A percentile compares a stretch with the other conserved stretches of the same genome.
Evolutionary conservation across 2,888 invertebrate genomes (phyloP).

Genomic region (Hydrotaea cyrtoneurina): DNA sequence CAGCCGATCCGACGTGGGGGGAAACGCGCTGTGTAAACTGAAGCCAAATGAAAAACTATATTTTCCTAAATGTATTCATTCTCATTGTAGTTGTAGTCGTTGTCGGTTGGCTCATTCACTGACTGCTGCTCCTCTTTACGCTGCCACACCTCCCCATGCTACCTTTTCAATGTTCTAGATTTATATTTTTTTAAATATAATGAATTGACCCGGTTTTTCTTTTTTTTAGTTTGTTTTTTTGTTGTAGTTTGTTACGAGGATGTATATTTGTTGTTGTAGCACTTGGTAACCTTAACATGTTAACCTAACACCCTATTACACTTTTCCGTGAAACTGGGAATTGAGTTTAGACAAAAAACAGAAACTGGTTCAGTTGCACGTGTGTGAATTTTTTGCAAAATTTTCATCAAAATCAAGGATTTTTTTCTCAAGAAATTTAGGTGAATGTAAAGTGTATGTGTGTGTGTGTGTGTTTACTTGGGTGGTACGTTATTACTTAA

Average conservation of each 20-base stretch:
- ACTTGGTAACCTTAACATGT: slow-evolving; percentile 59
- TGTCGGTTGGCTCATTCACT: background rate
- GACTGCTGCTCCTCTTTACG: background rate
- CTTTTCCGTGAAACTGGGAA: slow-evolving; percentile 28
- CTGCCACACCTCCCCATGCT: background rate
- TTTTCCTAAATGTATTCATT: slow-evolving; percentile 15
- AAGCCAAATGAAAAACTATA: background rate
- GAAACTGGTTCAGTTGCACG: slow-evolving; percentile 6
- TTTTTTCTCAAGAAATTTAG: slow-evolving; percentile 5
- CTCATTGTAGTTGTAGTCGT: background rate
- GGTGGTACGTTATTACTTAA: no score
- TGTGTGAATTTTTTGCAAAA: background rate
- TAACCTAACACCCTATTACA: slow-evolving; percentile 63
- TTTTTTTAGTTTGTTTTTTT: no score
- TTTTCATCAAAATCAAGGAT: slow-evolving; percentile 51
- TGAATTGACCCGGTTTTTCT: slow-evolving; percentile 53
- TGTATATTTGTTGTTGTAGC: slow-evolving; percentile 26
- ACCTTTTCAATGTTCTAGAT: slow-evolving; percentile 27
- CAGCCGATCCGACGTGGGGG: background rate
- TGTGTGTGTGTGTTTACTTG: background rate
- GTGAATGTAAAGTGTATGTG: background rate
- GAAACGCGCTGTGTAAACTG: background rate
- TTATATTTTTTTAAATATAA: slow-evolving; percentile 16
- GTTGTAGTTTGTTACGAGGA: background rate
- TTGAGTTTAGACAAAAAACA: background rate